Evolutionary conservation across 2,888 invertebrate genomes (phyloP), one percentile per base, ranked within the genome.

Genomic region (Taphrorychus bicolor): DNA sequence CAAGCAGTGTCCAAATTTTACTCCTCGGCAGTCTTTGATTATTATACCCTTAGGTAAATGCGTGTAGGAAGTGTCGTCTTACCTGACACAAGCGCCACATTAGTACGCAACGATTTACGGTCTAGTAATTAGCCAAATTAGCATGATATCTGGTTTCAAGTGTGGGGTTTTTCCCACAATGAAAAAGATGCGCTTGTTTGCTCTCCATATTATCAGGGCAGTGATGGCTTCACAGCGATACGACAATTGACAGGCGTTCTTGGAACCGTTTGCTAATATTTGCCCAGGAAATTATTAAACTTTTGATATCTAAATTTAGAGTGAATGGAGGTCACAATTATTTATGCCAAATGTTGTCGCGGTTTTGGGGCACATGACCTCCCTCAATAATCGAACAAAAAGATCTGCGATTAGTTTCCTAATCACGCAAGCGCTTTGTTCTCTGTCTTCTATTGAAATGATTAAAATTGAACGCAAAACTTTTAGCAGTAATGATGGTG

Each of bases 191-290:
- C 53, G 59, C 59, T 42, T 59, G 16, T 65, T 65, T 65, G 24
- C 59, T 53, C 23, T 41, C 18, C 7, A 52, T 7, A 65, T 65
- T 65, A 65, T 59, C 64, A 19, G 42, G 32, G 18, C 53, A 53
- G 64, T 65, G 64, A 58, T 45, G 45, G 54, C 62, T 63, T 63
- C 57, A 59, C 64, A 23, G 23, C 40, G 23, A 59, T 45, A 59
- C 51, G 64, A 59, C 21, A 65, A 65, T 59, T 65, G 58, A 64
- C 63, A 64, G 63, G 3, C 51, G n/a, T 64, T 64, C 63, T 32
- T 17, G 58, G 63, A 58, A 64, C 5, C 45, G 18, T 62, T 58
- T 21, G 57, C 56, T 24, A 62, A 62, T 62, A 62, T 64, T 64
- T 64, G 51, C 9, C 3, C 21, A 21, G 56, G 21, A 51, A 51